phyloP scores from a whole-genome alignment of 2,888 invertebrate species.

The Ichneumon xanthorius region DNA sequence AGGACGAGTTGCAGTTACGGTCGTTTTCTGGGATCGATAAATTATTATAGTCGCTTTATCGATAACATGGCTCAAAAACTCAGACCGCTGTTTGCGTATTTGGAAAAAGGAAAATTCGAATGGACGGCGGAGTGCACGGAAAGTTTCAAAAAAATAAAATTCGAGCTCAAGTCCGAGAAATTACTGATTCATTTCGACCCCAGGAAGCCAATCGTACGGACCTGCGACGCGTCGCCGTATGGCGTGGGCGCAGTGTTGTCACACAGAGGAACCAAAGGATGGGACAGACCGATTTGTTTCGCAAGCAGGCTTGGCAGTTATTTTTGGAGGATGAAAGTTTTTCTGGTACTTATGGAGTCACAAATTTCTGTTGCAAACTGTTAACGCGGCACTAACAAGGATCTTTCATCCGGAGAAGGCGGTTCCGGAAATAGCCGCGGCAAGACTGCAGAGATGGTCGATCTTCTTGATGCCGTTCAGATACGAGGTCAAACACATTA shows the following conservation, averaged over 20 bases:
- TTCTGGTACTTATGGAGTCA: no score
- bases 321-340: no score
- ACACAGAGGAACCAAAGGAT: constrained; percentile 31
- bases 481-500: constrained; percentile 52
- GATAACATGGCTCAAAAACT: background rate
- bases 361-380: no score
- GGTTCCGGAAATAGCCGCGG: constrained; percentile 55
- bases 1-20: constrained; percentile 15
- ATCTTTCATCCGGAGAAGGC: constrained; percentile 13
- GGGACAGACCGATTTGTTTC: constrained; percentile 21
- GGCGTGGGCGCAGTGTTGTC: constrained; percentile 36
- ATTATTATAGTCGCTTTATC: background rate
- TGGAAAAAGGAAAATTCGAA: background rate
- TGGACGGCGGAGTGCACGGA: constrained; percentile 18
- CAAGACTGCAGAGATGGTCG: constrained; percentile 62
- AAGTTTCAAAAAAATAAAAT: constrained; percentile 38
- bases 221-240: no score
- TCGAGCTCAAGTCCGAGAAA: constrained; percentile 40
- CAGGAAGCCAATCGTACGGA: constrained; percentile 34
- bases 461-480: constrained; percentile 55
- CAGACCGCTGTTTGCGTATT: background rate
- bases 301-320: no score
- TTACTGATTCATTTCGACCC: constrained; percentile 54
- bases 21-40: constrained; percentile 25
- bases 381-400: no score